Conservation (phyloP, 2,797 vertebrate genomes). For the Alcedo atthis region DNA sequence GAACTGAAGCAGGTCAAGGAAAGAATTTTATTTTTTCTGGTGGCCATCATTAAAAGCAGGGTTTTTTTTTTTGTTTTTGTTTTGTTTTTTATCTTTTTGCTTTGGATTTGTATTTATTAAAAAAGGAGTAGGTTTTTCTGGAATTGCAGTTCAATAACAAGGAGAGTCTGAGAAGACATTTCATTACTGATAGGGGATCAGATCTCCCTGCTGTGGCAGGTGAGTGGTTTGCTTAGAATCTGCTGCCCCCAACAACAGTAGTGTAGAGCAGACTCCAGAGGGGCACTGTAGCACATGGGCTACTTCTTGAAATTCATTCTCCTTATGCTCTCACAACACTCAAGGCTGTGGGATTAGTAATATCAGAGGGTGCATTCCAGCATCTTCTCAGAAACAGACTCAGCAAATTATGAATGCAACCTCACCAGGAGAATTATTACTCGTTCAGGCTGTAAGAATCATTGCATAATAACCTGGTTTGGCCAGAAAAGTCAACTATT, state of each 20-base stretch:
- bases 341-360: background rate
- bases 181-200: background rate
- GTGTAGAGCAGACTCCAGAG: background rate
- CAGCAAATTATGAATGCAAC: background rate
- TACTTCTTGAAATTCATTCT: background rate
- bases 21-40: background rate
- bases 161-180: background rate
- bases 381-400: background rate
- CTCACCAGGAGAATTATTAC: background rate
- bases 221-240: background rate
- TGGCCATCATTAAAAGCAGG: background rate
- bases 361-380: background rate
- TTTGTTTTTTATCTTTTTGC: background rate
- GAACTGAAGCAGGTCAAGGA: background rate
- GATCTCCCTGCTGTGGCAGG: background rate
- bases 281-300: background rate
- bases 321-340: background rate
- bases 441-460: too few relatives aligned
- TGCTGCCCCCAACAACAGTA: background rate
- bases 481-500: too few relatives aligned
- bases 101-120: background rate
- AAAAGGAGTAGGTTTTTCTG: background rate
- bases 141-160: background rate
- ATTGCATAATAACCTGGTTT: too few relatives aligned
- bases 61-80: too few relatives aligned